These are phyloP conservation scores for Drosophila pallidifrons DNA, from an alignment of 1,140 invertebrate species.

Conservation along the genomic window DNA sequence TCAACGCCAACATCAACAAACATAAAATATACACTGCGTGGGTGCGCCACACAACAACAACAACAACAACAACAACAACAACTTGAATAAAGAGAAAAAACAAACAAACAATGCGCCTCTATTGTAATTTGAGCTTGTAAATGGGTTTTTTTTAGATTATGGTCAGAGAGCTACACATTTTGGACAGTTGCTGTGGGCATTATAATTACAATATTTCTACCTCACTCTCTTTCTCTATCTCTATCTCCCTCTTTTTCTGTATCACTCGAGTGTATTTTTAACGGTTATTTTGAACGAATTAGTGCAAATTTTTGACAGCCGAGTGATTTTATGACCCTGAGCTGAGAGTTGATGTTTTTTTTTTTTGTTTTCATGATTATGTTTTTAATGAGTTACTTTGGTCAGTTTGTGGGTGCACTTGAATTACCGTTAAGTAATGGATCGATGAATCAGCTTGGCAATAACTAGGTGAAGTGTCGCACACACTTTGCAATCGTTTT, in stretches of 20 bases:
- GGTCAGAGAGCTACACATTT: constrained; percentile 55
- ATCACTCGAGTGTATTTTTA: constrained; percentile 50
- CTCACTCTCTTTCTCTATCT: background rate
- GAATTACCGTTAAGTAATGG: constrained; percentile 40
- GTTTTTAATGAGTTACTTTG: constrained; percentile 23
- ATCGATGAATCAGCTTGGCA: constrained; percentile 6
- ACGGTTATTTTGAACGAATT: constrained; percentile 72
- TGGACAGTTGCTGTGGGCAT: constrained; percentile 55
- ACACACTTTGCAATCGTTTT: constrained; percentile 2
- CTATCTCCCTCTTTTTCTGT: constrained; percentile 4
- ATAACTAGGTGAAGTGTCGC: constrained; percentile 14
- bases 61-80: constrained; percentile 25
- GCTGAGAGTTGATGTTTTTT: constrained; percentile 12
- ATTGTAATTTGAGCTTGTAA: constrained; percentile 77
- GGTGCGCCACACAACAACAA: constrained; percentile 60
- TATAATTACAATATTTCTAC: constrained; percentile 64
- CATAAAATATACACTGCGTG: constrained; percentile 48
- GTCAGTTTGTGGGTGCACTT: constrained; percentile 41
- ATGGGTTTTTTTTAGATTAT: constrained; percentile 62
- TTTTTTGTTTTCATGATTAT: constrained; percentile 11
- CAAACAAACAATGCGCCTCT: constrained; percentile 62
- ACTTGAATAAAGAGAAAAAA: background rate
- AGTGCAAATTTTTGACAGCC: constrained; percentile 77
- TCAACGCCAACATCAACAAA: constrained; percentile 28
- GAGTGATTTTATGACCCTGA: constrained; percentile 68